Evolutionary conservation across 2,113 vertebrate genomes (phyloP), one percentile per base, ranked within the genome.

Genomic region (Forbesichthys papilliferus): DNA sequence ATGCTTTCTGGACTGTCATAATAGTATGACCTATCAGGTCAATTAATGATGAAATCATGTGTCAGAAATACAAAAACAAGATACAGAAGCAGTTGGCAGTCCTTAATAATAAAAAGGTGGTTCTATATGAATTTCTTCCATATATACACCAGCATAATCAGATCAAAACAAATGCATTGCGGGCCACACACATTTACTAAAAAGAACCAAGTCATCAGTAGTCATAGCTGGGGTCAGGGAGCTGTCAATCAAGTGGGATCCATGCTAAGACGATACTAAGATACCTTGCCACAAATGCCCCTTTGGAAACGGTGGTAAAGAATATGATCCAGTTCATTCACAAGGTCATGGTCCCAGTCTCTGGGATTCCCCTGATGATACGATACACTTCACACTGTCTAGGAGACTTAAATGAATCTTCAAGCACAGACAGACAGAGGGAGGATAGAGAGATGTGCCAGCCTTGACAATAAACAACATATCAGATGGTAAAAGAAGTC

Each of bases 321-420:
- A 91, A 88, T 84, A 77, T 66, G 87, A 90, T 87, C 85, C 70
- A 82, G 79, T 78, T 57, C 58, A 48, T 59, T 72, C 73, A 83
- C 88, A 90, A 90, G 89, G 90, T 88, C 89, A 84, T 73, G 34
- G 69, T 84, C 79, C 78, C 82, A 81, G 79, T 84, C 82, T 82
- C 73, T 70, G 56, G 64, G 77, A 67, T 74, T 80, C 71, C 74
- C 74, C 75, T 63, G 71, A 87, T 82, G 78, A 89, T 80, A 66
- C 11, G 69, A 84, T 84, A 86, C 74, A 86, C 86, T 82, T 89
- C 80, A 84, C 79, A 73, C 72, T 12, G 54, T 80, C 80, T 79
- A 55, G 0, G 67, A 78, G 65, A 77, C 64, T 84, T 86, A 77
- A 87, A 88, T 87, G 68, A 86, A 86, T 88, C 79, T 86, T 83